Evolutionary conservation across 2,888 invertebrate species (phyloP).

Genomic region (Aphidius colemani): DNA sequence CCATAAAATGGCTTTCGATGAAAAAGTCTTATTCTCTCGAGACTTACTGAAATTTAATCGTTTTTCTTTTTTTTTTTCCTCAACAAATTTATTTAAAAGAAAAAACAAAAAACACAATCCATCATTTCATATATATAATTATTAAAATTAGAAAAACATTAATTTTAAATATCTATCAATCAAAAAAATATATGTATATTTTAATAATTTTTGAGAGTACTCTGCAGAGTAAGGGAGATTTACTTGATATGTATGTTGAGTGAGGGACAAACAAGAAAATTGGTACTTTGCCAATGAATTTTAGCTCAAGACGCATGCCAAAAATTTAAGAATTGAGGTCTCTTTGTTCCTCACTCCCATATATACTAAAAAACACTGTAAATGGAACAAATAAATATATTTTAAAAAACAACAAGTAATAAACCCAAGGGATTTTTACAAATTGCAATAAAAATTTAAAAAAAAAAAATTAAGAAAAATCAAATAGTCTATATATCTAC

Average conservation of each 20-base stretch:
- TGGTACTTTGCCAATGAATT: slow-evolving; percentile 24
- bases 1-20: too few species aligned
- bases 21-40: too few species aligned
- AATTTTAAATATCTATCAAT: too few species aligned
- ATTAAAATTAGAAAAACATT: too few species aligned
- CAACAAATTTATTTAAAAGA: too few species aligned
- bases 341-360: slow-evolving; percentile 19
- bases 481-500: neutral
- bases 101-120: too few species aligned
- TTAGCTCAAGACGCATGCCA: slow-evolving; percentile 24
- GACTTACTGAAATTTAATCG: too few species aligned
- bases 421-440: too few species aligned
- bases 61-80: too few species aligned
- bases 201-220: slow-evolving; percentile 19
- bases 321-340: slow-evolving; percentile 23
- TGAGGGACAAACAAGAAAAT: slow-evolving; percentile 2
- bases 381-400: neutral
- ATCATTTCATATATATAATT: too few species aligned
- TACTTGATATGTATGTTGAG: slow-evolving; percentile 1
- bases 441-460: neutral
- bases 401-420: too few species aligned
- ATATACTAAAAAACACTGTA: neutral
- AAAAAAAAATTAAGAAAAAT: slow-evolving; percentile 12
- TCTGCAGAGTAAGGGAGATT: neutral
- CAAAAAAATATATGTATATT: neutral